Conservation (phyloP, 2,888 invertebrate genomes). For the Laspeyria flexula region DNA sequence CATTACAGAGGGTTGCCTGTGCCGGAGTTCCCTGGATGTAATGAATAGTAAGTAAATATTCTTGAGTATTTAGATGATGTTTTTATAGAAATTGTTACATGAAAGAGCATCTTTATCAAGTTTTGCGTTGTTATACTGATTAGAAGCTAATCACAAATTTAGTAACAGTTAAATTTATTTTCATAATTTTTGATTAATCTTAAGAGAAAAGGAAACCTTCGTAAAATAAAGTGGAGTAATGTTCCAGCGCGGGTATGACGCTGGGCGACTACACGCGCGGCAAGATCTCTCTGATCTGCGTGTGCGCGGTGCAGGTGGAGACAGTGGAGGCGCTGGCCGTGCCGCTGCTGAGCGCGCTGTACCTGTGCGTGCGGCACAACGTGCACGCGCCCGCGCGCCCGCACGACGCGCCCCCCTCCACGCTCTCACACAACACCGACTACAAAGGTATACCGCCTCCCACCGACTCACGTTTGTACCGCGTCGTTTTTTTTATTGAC, state of each 20-base stretch:
- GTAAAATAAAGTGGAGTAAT: not conserved
- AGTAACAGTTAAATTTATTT: no score
- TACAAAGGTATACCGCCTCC: slow-evolving; percentile 54
- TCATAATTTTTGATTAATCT: no score
- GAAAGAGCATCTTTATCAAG: not conserved
- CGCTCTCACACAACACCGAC: slow-evolving; percentile 55
- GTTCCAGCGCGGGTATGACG: slow-evolving; percentile 69
- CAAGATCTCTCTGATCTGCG: slow-evolving; percentile 71
- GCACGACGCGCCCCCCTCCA: slow-evolving; percentile 46
- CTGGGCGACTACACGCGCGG: slow-evolving; percentile 72
- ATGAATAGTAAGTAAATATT: slow-evolving; percentile 74
- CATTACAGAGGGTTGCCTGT: slow-evolving; percentile 94
- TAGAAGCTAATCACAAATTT: no score
- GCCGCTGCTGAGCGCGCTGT: slow-evolving; percentile 76
- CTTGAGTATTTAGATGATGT: not conserved
- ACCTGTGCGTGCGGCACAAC: slow-evolving; percentile 77
- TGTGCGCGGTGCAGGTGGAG: slow-evolving; percentile 78
- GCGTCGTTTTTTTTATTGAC: not conserved
- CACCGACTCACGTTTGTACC: no score
- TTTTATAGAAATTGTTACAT: not conserved
- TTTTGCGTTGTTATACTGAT: no score
- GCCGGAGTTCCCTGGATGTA: slow-evolving; percentile 88
- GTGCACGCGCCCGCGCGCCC: slow-evolving; percentile 57
- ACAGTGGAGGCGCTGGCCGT: slow-evolving; percentile 70
- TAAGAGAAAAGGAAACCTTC: no score